phyloP scores from a whole-genome alignment of 2,888 invertebrate genomes.

The Frankliniella fusca region DNA sequence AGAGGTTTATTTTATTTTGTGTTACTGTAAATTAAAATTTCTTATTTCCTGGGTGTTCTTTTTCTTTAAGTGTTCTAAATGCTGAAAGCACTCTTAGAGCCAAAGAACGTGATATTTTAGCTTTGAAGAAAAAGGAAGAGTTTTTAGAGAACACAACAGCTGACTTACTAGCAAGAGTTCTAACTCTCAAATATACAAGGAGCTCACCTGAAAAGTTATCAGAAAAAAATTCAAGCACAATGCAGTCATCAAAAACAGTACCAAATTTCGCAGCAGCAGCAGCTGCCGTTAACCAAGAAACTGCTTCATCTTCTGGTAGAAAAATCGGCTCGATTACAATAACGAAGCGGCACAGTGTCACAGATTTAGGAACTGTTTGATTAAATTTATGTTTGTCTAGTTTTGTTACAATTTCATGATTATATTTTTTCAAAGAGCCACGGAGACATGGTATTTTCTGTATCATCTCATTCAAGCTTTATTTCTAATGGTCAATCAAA shows the following conservation, averaged over 20 bases:
- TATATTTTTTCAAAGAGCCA: too few relatives aligned
- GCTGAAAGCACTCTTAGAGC: constrained; percentile 42
- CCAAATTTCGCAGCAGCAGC: not conserved
- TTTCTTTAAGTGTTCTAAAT: constrained; percentile 41
- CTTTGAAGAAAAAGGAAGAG: constrained; percentile 43
- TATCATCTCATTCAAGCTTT: too few relatives aligned
- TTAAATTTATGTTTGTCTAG: not conserved
- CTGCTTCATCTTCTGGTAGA: not conserved
- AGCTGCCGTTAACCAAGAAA: not conserved
- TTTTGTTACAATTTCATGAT: too few relatives aligned
- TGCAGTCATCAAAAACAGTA: not conserved
- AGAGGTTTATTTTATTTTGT: not conserved
- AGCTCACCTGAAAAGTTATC: not conserved
- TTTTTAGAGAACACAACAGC: constrained; percentile 44
- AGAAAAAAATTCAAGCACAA: not conserved
- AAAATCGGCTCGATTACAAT: not conserved
- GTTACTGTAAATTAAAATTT: not conserved
- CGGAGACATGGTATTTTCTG: too few relatives aligned
- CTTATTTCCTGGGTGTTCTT: not conserved
- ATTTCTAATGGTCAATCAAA: too few relatives aligned
- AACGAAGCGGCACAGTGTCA: not conserved
- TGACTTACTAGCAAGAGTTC: constrained; percentile 43
- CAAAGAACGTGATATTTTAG: constrained; percentile 42
- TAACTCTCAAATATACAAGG: constrained; percentile 42
- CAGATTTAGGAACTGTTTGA: not conserved